Conservation (phyloP, 2,888 invertebrate species). For the Teinopalpus imperialis region DNA sequence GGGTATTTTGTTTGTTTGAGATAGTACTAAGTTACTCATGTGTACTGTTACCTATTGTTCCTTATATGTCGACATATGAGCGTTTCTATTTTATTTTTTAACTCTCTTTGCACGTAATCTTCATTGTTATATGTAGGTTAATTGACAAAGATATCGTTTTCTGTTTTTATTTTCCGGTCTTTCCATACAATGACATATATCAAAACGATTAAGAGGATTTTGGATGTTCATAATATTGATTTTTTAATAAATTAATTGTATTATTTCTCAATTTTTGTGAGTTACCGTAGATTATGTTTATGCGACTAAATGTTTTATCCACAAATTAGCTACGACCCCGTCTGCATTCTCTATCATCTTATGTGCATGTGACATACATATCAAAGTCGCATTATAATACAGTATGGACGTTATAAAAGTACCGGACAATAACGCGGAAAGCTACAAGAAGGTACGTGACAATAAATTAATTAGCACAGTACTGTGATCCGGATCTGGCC, state of each 20-base stretch:
- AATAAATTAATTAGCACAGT: conserved; percentile 66
- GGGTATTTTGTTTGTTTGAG: conserved; percentile 3
- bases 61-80: conserved; percentile 11
- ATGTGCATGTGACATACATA: not conserved
- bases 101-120: not conserved
- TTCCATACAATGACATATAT: too few relatives aligned
- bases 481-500: conserved; percentile 42
- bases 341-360: too few relatives aligned
- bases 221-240: too few relatives aligned
- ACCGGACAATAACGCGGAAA: conserved; percentile 18
- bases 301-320: too few relatives aligned
- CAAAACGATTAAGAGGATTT: too few relatives aligned
- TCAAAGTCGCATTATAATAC: conserved; percentile 1
- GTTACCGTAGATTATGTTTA: too few relatives aligned
- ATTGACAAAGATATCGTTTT: too few relatives aligned
- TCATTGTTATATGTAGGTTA: too few relatives aligned
- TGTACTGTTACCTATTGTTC: conserved; percentile 19
- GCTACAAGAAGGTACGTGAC: conserved; percentile 42
- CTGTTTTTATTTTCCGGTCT: too few relatives aligned
- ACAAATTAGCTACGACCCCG: too few relatives aligned
- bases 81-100: not conserved
- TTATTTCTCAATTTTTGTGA: too few relatives aligned
- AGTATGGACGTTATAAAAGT: conserved; percentile 9
- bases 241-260: too few relatives aligned
- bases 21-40: not conserved